Evolutionary conservation across 1,140 invertebrate genomes (phyloP), one percentile per base, ranked within the genome.

Genomic region (Drosophila parvula): DNA sequence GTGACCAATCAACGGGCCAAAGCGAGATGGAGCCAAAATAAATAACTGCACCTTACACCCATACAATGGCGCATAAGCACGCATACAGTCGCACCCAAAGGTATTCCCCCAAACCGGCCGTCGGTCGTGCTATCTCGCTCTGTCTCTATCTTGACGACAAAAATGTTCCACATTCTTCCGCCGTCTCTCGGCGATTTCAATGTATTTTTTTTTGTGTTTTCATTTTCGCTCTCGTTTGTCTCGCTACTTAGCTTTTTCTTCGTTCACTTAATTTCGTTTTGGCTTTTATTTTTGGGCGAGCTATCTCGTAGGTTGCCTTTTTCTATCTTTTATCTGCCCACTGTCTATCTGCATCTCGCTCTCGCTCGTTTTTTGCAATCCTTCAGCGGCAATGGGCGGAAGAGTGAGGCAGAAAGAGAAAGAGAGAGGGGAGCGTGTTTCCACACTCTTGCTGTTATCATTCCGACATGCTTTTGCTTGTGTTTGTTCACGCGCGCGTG

Each of bases 401-500:
- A 64, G 56, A 62, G 57, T 18, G 18, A 12, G 11, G 6, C 27
- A 22, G 28, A n/a, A 27, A 22, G 41, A 22, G 60, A 75, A 16
- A 22, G 28, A n/a, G 38, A 22, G 41, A 22, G 60, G 82, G 28
- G 47, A 58, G 44, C 43, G 28, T 27, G 27, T 28, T 45, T 41
- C 28, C 51, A 50, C 51, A 57, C 68, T 70, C 69, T 71, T 30
- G 22, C 67, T 73, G 84, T 88, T 88, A 88, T 88, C 84, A 88
- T 86, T 82, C 68, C 86, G 74, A 89, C 84, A 89, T 74, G 83
- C 79, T 88, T 80, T 75, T 77, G 62, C 68, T 69, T 60, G 84
- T 89, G 80, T 84, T 88, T 89, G 81, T 89, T 89, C 81, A 89
- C 80, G 80, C 84, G 84, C 84, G 84, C 84, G 84, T 88, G 84